Conservation (phyloP, 2,113 vertebrate genomes). For the Chauna torquata region DNA sequence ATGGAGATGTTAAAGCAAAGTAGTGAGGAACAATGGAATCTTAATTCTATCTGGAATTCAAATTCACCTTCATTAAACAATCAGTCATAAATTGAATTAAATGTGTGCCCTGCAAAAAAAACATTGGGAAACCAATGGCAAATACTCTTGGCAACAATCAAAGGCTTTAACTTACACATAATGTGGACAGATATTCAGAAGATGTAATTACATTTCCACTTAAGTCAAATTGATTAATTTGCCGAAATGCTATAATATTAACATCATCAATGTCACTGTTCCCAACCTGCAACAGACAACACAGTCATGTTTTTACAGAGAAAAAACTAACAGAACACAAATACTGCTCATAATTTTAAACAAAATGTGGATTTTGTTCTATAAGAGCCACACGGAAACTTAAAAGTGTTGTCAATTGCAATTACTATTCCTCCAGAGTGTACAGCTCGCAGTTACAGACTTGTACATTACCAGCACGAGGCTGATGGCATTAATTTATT, state of each 20-base stretch:
- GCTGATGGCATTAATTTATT: background rate
- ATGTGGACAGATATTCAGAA: slow-evolving; percentile 89
- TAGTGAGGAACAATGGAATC: background rate
- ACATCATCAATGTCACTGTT: slow-evolving; percentile 90
- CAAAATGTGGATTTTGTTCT: background rate
- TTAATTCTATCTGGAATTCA: background rate
- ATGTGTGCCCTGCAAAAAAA: background rate
- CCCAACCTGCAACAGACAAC: slow-evolving; percentile 81
- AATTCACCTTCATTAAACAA: background rate
- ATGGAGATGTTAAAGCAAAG: background rate
- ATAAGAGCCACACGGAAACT: background rate
- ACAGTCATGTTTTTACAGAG: background rate
- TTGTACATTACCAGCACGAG: background rate
- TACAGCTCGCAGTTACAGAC: background rate
- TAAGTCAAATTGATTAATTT: slow-evolving; percentile 97
- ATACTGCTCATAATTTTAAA: background rate
- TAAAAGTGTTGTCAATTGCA: background rate
- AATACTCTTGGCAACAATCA: background rate
- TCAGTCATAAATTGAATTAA: background rate
- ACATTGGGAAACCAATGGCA: background rate
- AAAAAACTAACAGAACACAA: background rate
- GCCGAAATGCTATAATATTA: slow-evolving; percentile 95
- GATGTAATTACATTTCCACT: slow-evolving; percentile 95
- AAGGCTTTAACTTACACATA: slow-evolving; percentile 83
- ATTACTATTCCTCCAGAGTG: background rate